Base-by-base conservation (phyloP, 1,140 invertebrate genomes). In the Diprion similis region DNA sequence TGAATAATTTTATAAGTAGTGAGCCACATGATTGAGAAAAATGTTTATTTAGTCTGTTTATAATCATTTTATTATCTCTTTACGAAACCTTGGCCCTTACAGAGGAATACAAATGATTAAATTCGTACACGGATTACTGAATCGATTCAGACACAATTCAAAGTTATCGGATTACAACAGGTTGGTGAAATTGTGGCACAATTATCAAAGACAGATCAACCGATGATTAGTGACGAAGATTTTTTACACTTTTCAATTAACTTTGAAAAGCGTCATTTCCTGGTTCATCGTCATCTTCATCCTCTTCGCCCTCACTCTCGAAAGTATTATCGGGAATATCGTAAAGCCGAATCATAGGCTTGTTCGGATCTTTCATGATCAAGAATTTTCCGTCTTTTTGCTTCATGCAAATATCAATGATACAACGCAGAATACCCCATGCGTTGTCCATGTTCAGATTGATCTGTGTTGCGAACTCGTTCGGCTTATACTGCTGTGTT, bases 401-500 rank as follows among this genome's bases (percentile, higher is more conserved):
- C 85, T 98, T 98, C 95, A 99, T 97, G 78, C 97, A 98, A 74
- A 98, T 95, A 84, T 99, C 98, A 82, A 99, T 95, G 78, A 99
- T 98, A 84, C 97, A 99, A 8, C 98, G 91, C n/a, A 99, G 88
- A 71, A 99, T 96, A 75, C 98, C 99, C 98, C 98, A 99, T 1
- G 96, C 97, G 87, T 99, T 99, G 84, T 99, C 99, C 97, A 99
- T 98, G 83, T 98, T 99, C 75, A 99, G 88, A 89, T 98, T 99
- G 80, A 99, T 99, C 89, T 99, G 98, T 6, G 95, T 96, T 9
- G 98, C 98, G 88, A 99, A 99, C 89, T 99, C 98, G 80, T 95
- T 94, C 2, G 99, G 99, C 83, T 98, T 98, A 87, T 98, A 99
- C 85, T 99, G 98, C 86, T 99, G 98, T 7, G 97, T 99, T 45